Evolutionary conservation across 2,113 vertebrate species (phyloP).

Genomic region (Triplophysa dalaica): DNA sequence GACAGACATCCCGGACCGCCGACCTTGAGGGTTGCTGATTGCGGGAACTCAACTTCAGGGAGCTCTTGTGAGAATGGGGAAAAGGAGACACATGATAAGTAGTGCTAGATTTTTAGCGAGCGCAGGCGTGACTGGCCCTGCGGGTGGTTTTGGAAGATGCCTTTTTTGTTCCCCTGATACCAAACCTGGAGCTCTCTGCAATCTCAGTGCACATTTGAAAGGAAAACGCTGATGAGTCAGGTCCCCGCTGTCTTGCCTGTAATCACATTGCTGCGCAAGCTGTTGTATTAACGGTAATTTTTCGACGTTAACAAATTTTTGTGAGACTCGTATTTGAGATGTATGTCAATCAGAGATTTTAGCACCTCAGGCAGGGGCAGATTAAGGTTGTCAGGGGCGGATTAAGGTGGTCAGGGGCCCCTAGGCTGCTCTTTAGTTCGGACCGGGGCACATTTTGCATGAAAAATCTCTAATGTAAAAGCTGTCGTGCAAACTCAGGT

Average conservation of each 20-base stretch:
- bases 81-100: constrained; percentile 20
- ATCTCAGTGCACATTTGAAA: constrained; percentile 35
- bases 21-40: constrained; percentile 35
- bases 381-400: too few species aligned
- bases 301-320: constrained; percentile 12
- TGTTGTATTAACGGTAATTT: constrained; percentile 30
- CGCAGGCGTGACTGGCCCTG: constrained; percentile 4
- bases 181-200: constrained; percentile 25
- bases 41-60: constrained; percentile 19
- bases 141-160: constrained; percentile 21
- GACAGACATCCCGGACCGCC: constrained; percentile 13
- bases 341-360: not conserved
- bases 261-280: not conserved
- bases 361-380: not conserved
- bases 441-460: too few species aligned
- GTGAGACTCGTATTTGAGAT: not conserved
- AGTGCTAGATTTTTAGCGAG: constrained; percentile 12
- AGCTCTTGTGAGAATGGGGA: constrained; percentile 25
- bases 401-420: too few species aligned
- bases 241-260: not conserved
- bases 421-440: too few species aligned
- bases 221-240: constrained; percentile 37
- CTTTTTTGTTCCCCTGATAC: constrained; percentile 37
- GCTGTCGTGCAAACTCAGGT: too few species aligned
- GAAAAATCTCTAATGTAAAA: too few species aligned